Base-by-base conservation (phyloP, 2,797 vertebrate genomes). In the Sebastes minor region DNA sequence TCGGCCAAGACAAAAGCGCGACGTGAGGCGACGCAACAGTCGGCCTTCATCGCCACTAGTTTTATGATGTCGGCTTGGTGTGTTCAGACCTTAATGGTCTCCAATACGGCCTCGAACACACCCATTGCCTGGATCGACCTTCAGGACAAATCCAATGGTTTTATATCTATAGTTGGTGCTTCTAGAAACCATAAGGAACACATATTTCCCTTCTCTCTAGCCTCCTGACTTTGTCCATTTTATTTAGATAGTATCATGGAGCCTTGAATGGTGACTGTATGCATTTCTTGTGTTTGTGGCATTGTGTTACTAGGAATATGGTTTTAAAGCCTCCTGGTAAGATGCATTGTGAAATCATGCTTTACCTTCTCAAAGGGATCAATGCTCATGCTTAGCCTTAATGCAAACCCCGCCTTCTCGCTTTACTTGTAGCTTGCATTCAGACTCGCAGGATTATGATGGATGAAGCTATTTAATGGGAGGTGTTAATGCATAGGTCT, bases 331-430 rank as follows among this genome's bases (percentile, higher is more conserved):
- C 63, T 72, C 38, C 18, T 46, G 33, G 22, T 75, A 67, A 75
- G 84, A 69, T 71, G 38, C 62, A 5, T 79, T 71, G 79, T 76
- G 74, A 86, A 83, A 68, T 78, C 59, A 0, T 30, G 42, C 70
- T 63, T 74, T 82, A 60, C 80, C 71, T 60, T 75, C 84, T 87
- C 16, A 59, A 46, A 76, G 55, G 57, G 78, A 87, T 80, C 79
- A 74, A 28, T 89, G 78, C 20, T 52, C 49, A n/a, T n/a, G 20
- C 71, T 85, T 74, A 65, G 55, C 73, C 74, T 81, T 88, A 82
- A 82, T 78, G 88, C 42, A 73, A 71, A 74, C 59, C 10, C 42
- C 53, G 35, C 55, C 46, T 57, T 73, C 23, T 60, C 67, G 70
- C 23, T 82, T 53, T 65, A 65, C 38, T 71, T 23, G 61, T 65